A percentile compares a stretch with the other conserved stretches of the same genome.
These are phyloP conservation scores for Sinocyclocheilus grahami DNA, from an alignment of 2,113 vertebrate species.

Conservation along the genomic window DNA sequence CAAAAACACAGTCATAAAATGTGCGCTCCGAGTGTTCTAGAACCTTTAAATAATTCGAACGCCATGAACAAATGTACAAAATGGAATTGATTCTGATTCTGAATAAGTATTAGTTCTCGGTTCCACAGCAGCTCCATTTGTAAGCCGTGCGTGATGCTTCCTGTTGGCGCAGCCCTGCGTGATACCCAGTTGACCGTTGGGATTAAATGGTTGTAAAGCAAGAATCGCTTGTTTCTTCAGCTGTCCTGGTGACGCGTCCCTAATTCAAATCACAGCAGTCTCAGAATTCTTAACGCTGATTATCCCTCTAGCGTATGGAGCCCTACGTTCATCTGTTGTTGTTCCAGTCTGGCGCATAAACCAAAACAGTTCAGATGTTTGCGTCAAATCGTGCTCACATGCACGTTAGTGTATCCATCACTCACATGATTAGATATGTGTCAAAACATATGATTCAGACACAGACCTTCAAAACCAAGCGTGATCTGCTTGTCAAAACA, in stretches of 20 bases:
- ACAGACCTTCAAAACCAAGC: neutral
- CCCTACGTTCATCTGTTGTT: neutral
- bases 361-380: neutral
- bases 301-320: conserved; percentile 1
- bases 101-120: neutral
- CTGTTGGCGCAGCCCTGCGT: conserved; percentile 39
- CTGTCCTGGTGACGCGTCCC: conserved; percentile 28
- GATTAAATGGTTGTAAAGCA: conserved; percentile 39
- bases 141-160: neutral
- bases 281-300: conserved; percentile 26
- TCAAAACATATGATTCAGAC: neutral
- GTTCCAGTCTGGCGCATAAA: neutral
- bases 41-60: neutral
- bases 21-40: neutral
- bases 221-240: conserved; percentile 44
- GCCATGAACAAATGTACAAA: neutral
- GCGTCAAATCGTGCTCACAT: neutral
- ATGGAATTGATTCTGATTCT: neutral
- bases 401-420: neutral
- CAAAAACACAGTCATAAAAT: neutral
- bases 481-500: conserved; percentile 9
- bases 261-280: conserved; percentile 43
- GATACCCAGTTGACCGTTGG: conserved; percentile 38
- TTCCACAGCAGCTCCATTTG: conserved; percentile 5
- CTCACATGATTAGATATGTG: neutral